These are phyloP conservation scores for Notamacropus eugenii DNA, from an alignment of 2,797 vertebrate species.

Conservation along the genomic window DNA sequence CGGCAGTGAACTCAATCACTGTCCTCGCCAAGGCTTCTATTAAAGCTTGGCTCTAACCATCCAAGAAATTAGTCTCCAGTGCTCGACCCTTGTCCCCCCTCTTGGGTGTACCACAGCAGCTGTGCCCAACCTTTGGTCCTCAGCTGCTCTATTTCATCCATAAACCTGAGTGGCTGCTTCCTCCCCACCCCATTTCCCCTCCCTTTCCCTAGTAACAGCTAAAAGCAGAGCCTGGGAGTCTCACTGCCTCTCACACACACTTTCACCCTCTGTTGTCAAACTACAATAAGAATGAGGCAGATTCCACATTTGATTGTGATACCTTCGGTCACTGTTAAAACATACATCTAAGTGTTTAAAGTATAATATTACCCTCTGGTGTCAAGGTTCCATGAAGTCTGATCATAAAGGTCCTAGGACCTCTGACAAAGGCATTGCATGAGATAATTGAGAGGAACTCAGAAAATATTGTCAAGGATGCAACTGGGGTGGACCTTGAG, in stretches of 20 bases:
- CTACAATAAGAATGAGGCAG: background rate
- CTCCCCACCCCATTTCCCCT: constrained; percentile 49
- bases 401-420: background rate
- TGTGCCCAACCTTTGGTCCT: constrained; percentile 73
- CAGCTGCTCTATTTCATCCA: constrained; percentile 76
- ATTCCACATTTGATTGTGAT: background rate
- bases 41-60: constrained; percentile 83
- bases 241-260: background rate
- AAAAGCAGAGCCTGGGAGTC: background rate
- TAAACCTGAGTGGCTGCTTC: constrained; percentile 77
- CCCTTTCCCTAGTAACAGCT: constrained; percentile 15
- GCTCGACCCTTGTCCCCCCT: constrained; percentile 72
- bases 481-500: background rate
- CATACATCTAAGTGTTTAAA: background rate
- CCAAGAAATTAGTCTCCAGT: constrained; percentile 81
- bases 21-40: constrained; percentile 81
- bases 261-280: background rate
- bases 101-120: constrained; percentile 72
- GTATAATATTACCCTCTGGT: background rate
- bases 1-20: constrained; percentile 82
- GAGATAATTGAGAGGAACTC: background rate
- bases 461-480: background rate
- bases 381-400: background rate
- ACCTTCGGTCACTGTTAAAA: background rate
- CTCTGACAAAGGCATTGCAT: background rate